Base-by-base conservation (phyloP, 1,140 invertebrate species). In the Drosophila rufa region DNA sequence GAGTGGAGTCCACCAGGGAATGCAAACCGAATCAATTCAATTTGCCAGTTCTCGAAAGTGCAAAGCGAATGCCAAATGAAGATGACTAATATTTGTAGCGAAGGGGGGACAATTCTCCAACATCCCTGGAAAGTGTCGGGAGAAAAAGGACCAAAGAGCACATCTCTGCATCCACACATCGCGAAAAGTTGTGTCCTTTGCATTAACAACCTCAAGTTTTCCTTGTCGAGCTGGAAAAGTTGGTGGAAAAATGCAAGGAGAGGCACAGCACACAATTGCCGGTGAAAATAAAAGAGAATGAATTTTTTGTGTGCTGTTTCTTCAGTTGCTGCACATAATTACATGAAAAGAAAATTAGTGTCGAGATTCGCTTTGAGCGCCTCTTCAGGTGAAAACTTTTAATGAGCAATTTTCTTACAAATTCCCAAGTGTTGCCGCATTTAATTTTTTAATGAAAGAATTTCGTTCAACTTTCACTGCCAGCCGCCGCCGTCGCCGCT, bases 391-490 rank as follows among this genome's bases (percentile, higher is more conserved):
- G 85, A 90, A 90, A 90, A 90, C 85, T 90, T 90, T 90, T 90
- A 90, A 90, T 90, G 85, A 90, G 85, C 85, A 85, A 89, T 90
- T 90, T 90, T 90, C 79, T 85, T 73, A 82, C 81, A 90, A 90
- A 90, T 75, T 91, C 83, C 71, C 67, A 85, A 90, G 81, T 90
- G 85, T 85, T 90, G 75, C 70, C 75, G 71, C 82, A 85, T 82
- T 90, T 90, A 90, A 90, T 90, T 82, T 90, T 89, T 85, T 90
- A 85, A 90, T 90, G 89, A 85, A 90, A 76, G 78, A 65, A 62
- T 75, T 70, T 68, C 33, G 55, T 57, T 48, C 36, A 48, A 46
- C 43, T 45, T 40, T 14, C 42, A 5, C 11, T 36, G 51, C 12
- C 15, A 57, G 51, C 40, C 51, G n/a, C n/a, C n/a, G n/a, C n/a